Percentiles rank a stretch among this genome's conserved stretches.
phyloP scores from a whole-genome alignment of 2,888 invertebrate species.

The Asteroscopus sphinx region DNA sequence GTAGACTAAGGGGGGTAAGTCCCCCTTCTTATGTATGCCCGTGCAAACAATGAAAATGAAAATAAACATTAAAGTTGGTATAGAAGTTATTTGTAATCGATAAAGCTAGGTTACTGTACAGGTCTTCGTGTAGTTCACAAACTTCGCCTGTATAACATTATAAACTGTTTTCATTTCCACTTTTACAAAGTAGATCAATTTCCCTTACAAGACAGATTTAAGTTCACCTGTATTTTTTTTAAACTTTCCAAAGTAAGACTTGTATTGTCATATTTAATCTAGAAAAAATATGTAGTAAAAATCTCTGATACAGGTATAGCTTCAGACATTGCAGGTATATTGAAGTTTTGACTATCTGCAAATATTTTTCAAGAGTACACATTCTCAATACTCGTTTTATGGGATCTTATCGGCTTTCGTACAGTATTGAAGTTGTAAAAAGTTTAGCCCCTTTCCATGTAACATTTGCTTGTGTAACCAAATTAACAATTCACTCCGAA shows the following conservation, averaged over 20 bases:
- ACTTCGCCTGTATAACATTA: constrained; percentile 34
- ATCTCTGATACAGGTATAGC: constrained; percentile 4
- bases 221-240: constrained; percentile 31
- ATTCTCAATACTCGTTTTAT: constrained; percentile 75
- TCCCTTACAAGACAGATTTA: constrained; percentile 27
- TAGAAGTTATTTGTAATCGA: constrained; percentile 28
- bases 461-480: constrained; percentile 74
- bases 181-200: constrained; percentile 38
- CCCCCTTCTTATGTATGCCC: no score
- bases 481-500: constrained; percentile 52
- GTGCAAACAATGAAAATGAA: no score
- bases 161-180: constrained; percentile 43
- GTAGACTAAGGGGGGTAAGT: no score
- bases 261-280: constrained; percentile 20
- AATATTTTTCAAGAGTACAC: constrained; percentile 70
- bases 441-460: constrained; percentile 80
- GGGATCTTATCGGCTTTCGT: constrained; percentile 82
- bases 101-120: constrained; percentile 12
- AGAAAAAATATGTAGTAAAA: constrained; percentile 18
- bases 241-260: constrained; percentile 13
- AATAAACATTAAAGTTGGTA: constrained; percentile 1
- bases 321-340: constrained; percentile 37
- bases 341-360: constrained; percentile 48
- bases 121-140: constrained; percentile 22
- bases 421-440: constrained; percentile 84